phyloP scores from a whole-genome alignment of 2,113 vertebrate genomes.

The Zosterops borbonicus region DNA sequence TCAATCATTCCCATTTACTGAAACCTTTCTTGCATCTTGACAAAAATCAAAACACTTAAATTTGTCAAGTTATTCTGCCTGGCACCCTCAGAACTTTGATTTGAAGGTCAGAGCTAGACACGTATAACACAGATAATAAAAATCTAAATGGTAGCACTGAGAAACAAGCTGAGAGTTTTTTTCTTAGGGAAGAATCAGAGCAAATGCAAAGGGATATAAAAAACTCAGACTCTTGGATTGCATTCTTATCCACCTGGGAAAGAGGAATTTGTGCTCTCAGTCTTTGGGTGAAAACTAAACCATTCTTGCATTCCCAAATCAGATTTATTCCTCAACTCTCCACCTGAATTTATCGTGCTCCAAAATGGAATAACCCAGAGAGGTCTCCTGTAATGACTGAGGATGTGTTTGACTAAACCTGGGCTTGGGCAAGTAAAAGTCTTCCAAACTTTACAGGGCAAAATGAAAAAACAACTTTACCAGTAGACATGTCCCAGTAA shows the following conservation, averaged over 20 bases:
- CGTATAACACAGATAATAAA: not conserved
- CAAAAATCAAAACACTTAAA: not conserved
- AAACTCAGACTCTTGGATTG: not conserved
- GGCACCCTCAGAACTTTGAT: not conserved
- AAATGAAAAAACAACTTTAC: conserved; percentile 68
- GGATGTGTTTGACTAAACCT: not conserved
- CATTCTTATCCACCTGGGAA: not conserved
- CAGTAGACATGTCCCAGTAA: conserved; percentile 98
- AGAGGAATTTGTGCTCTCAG: not conserved
- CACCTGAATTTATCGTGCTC: not conserved
- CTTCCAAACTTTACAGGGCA: not conserved
- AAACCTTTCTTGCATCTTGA: not conserved
- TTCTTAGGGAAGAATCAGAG: not conserved
- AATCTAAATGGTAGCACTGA: not conserved
- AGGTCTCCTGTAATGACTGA: not conserved
- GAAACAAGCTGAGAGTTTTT: not conserved
- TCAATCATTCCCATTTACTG: not conserved
- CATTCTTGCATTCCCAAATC: not conserved
- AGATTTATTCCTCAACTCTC: not conserved
- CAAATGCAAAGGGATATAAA: not conserved
- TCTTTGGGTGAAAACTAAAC: not conserved
- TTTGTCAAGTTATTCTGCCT: not conserved
- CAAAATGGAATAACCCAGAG: not conserved
- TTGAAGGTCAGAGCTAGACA: not conserved
- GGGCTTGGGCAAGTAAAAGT: not conserved